Evolutionary conservation across 1,140 invertebrate species (phyloP).

Genomic region (Diprion similis): DNA sequence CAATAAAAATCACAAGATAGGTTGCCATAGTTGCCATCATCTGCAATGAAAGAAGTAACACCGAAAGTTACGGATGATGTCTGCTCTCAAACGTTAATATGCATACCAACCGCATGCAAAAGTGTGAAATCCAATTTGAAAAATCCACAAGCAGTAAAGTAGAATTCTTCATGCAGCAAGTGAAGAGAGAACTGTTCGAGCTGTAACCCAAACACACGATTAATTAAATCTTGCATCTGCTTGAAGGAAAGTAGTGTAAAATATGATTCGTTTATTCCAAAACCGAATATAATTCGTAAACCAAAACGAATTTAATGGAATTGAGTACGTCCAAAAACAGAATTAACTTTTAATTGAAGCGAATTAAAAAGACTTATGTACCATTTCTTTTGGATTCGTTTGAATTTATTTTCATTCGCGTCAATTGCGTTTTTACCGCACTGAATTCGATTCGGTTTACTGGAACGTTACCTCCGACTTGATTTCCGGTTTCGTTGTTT

Average conservation of each 20-base stretch:
- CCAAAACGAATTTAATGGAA: slow-evolving; percentile 7
- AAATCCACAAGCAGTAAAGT: slow-evolving; percentile 56
- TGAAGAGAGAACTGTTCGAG: slow-evolving; percentile 61
- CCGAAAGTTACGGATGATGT: slow-evolving; percentile 9
- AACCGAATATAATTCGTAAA: neutral
- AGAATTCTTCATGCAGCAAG: slow-evolving; percentile 54
- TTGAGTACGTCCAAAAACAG: neutral
- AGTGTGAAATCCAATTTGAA: slow-evolving; percentile 57
- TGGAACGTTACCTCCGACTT: slow-evolving; percentile 26
- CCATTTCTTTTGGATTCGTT: too few relatives aligned
- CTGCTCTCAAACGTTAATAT: slow-evolving; percentile 16
- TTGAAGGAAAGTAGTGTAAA: neutral
- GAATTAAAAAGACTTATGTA: too few relatives aligned
- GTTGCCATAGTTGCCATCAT: slow-evolving; percentile 51
- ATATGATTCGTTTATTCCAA: neutral
- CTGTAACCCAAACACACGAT: slow-evolving; percentile 39
- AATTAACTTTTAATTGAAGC: neutral
- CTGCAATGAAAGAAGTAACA: slow-evolving; percentile 34
- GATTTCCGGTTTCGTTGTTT: slow-evolving; percentile 14
- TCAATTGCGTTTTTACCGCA: too few relatives aligned
- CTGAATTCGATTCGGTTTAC: too few relatives aligned
- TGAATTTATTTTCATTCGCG: too few relatives aligned
- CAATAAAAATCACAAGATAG: slow-evolving; percentile 57
- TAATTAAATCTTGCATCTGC: neutral
- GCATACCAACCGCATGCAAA: slow-evolving; percentile 53